These are phyloP conservation scores for Podarcis siculus DNA, from an alignment of 2,797 vertebrate genomes.

Conservation along the genomic window DNA sequence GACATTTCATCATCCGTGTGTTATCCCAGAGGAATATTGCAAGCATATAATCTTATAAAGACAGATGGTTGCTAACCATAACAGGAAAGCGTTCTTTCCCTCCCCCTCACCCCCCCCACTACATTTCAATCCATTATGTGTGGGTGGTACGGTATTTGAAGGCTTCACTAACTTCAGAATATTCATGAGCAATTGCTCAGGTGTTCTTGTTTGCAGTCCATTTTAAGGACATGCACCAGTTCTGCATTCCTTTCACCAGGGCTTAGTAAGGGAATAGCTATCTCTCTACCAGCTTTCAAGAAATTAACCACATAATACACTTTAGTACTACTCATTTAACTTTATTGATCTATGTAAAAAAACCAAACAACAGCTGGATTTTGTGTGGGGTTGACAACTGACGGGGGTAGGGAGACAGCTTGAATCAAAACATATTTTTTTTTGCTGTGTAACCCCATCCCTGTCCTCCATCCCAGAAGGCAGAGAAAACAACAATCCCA, in stretches of 20 bases:
- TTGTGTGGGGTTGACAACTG: background rate
- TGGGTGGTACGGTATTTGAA: background rate
- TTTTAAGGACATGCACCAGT: background rate
- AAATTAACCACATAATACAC: background rate
- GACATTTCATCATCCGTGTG: background rate
- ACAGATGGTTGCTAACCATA: constrained; percentile 36
- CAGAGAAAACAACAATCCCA: background rate
- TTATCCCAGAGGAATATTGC: background rate
- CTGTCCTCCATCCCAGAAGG: background rate
- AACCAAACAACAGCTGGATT: background rate
- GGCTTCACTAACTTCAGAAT: background rate
- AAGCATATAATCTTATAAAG: constrained; percentile 28
- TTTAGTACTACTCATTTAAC: background rate
- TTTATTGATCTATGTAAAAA: background rate
- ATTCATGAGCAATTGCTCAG: constrained; percentile 11
- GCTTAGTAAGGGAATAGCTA: background rate
- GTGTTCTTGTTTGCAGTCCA: background rate
- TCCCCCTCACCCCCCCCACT: background rate
- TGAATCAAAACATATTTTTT: background rate
- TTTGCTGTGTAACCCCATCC: background rate
- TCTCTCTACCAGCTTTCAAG: background rate
- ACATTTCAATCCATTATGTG: constrained; percentile 9
- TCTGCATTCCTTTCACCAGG: background rate
- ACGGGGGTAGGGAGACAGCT: background rate
- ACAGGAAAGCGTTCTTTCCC: background rate